Base-by-base conservation (phyloP, 2,888 invertebrate species). In the Apotomis capreana region DNA sequence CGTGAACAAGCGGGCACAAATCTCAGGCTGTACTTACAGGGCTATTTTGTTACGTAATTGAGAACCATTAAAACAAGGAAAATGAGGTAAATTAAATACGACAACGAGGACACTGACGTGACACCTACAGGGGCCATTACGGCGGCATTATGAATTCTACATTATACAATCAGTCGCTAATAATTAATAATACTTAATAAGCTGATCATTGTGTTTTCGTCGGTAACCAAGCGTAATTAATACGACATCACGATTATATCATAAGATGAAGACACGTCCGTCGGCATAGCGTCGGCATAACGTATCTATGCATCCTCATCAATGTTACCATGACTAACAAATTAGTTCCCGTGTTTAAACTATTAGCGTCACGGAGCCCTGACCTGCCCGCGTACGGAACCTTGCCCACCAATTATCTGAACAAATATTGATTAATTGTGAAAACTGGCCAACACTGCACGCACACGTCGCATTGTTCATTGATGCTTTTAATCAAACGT, bases 261-360 rank as follows among this genome's bases (percentile, higher is more conserved):
- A 83, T 81, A 77, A 77, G 74, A 63, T 68, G 15, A 72, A 68
- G 80, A 78, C 80, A 61, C 69, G 77, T 76, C 76, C 74, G 12
- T 71, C 71, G 61, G 76, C 73, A 65, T n/a, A 55, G 65, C 55
- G 65, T 46, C 46, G 26, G 26, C 44, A 55, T 44, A 55, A 46
- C 78, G 76, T 74, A 62, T n/a, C n/a, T n/a, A n/a, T 37, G 61
- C 10, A 62, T 70, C 54, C 73, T 69, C 54, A 74, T 75, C 75
- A 78, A 80, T 81, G 79, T 77, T 82, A 80, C 76, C 84, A 80
- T 82, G 82, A 83, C 80, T 83, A 81, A 82, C 78, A 80, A 78
- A 84, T 87, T 85, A 83, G 86, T 87, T 87, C 83, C 83, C 80
- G 82, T 80, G 80, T 84, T 84, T 83, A 83, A 79, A 77, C 73